These are phyloP conservation scores for Petrocephalus schoutedeni DNA, from an alignment of 2,797 vertebrate species.

Conservation along the genomic window DNA sequence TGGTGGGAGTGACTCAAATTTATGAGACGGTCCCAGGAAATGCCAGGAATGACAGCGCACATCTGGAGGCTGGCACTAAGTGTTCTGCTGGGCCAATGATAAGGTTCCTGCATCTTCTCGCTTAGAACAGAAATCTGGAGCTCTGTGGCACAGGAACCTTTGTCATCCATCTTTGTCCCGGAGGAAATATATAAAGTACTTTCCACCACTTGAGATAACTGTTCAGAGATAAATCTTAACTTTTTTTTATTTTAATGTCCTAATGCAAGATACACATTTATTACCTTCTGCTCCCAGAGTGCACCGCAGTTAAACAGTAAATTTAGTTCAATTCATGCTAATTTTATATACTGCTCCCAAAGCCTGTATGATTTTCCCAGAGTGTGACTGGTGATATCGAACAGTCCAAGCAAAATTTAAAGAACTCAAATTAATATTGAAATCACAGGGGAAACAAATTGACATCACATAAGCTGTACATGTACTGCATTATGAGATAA, in stretches of 20 bases:
- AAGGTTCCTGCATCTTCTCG: not conserved
- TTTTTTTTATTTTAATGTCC: not conserved
- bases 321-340: not conserved
- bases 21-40: not conserved
- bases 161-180: not conserved
- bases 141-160: not conserved
- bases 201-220: not conserved
- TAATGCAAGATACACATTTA: not conserved
- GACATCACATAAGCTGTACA: not conserved
- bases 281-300: not conserved
- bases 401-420: not conserved
- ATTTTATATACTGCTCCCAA: not conserved
- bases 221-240: not conserved
- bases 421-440: not conserved
- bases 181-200: constrained; percentile 7
- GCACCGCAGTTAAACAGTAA: not conserved
- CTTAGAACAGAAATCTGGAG: not conserved
- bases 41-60: not conserved
- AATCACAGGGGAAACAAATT: not conserved
- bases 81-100: not conserved
- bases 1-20: not conserved
- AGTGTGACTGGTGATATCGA: not conserved
- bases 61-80: not conserved
- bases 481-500: not conserved
- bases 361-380: not conserved